Percentiles rank a stretch among this genome's conserved stretches.
Conservation (phyloP, 2,888 invertebrate species). For the Anorthoa munda region DNA sequence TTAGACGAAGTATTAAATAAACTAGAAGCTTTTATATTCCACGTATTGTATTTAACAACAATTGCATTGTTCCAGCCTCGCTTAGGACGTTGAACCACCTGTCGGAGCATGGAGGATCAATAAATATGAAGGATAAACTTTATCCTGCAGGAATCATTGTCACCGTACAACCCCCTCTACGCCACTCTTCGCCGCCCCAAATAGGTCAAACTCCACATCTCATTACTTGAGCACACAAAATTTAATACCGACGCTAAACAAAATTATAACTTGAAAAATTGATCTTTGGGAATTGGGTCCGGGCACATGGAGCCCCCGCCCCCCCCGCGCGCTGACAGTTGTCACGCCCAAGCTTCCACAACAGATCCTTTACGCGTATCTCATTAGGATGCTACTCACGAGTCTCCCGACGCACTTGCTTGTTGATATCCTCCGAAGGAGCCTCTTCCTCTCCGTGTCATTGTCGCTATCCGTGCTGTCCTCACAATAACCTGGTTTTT, state of each 20-base stretch:
- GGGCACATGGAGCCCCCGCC: slow-evolving; percentile 82
- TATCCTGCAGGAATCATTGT: slow-evolving; percentile 69
- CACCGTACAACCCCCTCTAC: slow-evolving; percentile 68
- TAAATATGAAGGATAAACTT: slow-evolving; percentile 62
- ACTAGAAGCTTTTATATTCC: slow-evolving; percentile 10
- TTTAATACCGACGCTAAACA: slow-evolving; percentile 70
- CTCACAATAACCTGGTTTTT: slow-evolving; percentile 82
- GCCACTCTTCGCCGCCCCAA: slow-evolving; percentile 68
- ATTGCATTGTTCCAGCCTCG: slow-evolving; percentile 53
- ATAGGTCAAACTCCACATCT: slow-evolving; percentile 77
- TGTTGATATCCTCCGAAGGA: slow-evolving; percentile 95
- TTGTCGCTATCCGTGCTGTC: slow-evolving; percentile 95
- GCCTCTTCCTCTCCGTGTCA: slow-evolving; percentile 95
- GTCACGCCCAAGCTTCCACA: slow-evolving; percentile 80
- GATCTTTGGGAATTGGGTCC: slow-evolving; percentile 73
- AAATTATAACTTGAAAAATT: slow-evolving; percentile 76
- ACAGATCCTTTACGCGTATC: slow-evolving; percentile 52
- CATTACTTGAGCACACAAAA: slow-evolving; percentile 74
- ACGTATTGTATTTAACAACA: slow-evolving; percentile 54
- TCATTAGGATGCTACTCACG: slow-evolving; percentile 89
- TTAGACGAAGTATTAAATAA: slow-evolving; percentile 46
- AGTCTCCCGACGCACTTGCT: slow-evolving; percentile 95
- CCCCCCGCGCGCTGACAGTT: slow-evolving; percentile 78
- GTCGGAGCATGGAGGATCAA: slow-evolving; percentile 61
- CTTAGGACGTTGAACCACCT: slow-evolving; percentile 62